Base-by-base conservation (phyloP, 2,888 invertebrate species). In the Zeuzera pyrina region DNA sequence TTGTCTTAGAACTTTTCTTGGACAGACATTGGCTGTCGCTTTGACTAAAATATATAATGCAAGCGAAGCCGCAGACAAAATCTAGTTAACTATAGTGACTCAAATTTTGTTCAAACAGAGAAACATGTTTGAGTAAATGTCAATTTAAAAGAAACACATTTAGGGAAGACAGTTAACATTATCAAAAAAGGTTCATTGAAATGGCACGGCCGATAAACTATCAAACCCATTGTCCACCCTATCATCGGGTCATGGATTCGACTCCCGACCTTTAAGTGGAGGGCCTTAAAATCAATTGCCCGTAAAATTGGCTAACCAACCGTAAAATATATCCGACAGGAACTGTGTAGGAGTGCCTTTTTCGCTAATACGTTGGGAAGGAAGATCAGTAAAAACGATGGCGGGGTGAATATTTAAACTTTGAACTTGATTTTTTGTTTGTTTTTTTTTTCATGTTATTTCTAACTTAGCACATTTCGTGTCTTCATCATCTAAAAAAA, bases 291-390 rank as follows among this genome's bases (percentile, higher is more conserved):
- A 69, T 71, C 84, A 84, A 84, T 84, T 83, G 84, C 65, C 79
- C 83, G 78, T 67, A 61, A 73, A 70, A 81, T 84, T 61, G 70
- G 50, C 71, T 78, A 84, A 81, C 84, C 83, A 84, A 72, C 59
- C 68, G 76, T 73, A 77, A 79, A 81, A 83, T 76, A 70, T 63
- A 73, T 74, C 76, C 78, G 68, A 59, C 61, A 64, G 65, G 63
- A 62, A 59, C 45, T 43, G 36, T 8, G 25, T 25, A 25, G 13
- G 49, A 45, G 57, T 52, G 55, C 67, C 74, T 72, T 74, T 77
- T 71, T 63, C 65, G 57, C 52, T 70, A 69, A 69, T 63, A 62
- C 53, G 46, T 32, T 26, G 34, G 44, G 41, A 45, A 47, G 52
- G 41, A 50, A 52, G 45, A 50, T 52, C 46, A 49, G 43, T 13